These are phyloP conservation scores for Meteorus cinctellus DNA, from an alignment of 2,888 invertebrate genomes.

Conservation along the genomic window DNA sequence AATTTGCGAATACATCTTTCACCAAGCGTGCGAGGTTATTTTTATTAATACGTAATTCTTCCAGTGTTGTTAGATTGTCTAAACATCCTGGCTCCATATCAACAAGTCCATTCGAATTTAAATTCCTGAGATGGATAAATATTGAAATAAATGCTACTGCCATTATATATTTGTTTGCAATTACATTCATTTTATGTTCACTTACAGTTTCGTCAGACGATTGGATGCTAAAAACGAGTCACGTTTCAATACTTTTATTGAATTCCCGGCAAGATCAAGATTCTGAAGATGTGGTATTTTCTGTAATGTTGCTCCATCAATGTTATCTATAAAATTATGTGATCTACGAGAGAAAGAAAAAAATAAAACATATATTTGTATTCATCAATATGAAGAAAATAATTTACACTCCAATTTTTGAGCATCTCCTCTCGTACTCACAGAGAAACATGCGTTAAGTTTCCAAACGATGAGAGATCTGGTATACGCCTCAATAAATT, in stretches of 20 bases:
- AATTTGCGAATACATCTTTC: slow-evolving; percentile 83
- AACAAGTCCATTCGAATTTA: slow-evolving; percentile 84
- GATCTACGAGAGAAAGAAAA: slow-evolving; percentile 68
- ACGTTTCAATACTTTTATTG: slow-evolving; percentile 76
- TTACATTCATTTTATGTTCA: slow-evolving; percentile 46
- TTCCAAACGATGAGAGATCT: slow-evolving; percentile 61
- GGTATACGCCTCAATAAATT: slow-evolving; percentile 73
- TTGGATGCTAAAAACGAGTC: slow-evolving; percentile 78
- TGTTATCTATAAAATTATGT: slow-evolving; percentile 74
- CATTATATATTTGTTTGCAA: slow-evolving; percentile 5
- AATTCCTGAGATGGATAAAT: slow-evolving; percentile 75
- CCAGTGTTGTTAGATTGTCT: slow-evolving; percentile 81
- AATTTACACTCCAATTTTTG: slow-evolving; percentile 29
- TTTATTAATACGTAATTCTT: slow-evolving; percentile 85
- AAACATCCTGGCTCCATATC: slow-evolving; percentile 83
- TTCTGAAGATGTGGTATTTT: slow-evolving; percentile 76
- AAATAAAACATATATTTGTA: slow-evolving; percentile 45
- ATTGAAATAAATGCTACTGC: slow-evolving; percentile 60
- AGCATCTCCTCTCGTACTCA: slow-evolving; percentile 67
- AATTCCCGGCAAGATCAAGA: slow-evolving; percentile 80
- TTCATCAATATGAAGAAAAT: slow-evolving; percentile 32
- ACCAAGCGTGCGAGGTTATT: slow-evolving; percentile 81
- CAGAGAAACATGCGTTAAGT: slow-evolving; percentile 74
- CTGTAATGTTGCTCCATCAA: slow-evolving; percentile 73
- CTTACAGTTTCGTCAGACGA: slow-evolving; percentile 75